Percentiles rank a stretch among this genome's conserved stretches.
Conservation (phyloP, 2,888 invertebrate genomes). For the Andrena camellia region DNA sequence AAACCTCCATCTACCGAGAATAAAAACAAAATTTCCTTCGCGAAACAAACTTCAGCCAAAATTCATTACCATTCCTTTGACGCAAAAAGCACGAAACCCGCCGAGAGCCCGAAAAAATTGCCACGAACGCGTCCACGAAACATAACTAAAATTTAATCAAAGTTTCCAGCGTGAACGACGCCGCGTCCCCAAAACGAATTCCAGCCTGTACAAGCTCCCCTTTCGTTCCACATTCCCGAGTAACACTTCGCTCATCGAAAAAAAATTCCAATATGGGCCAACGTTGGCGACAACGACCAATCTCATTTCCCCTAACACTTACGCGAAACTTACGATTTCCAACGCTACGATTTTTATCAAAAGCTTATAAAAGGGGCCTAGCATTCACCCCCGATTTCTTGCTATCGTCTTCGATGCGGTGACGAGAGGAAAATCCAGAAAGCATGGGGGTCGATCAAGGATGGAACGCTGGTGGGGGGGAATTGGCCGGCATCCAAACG, state of each 20-base stretch:
- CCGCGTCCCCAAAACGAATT: slow-evolving; percentile 33
- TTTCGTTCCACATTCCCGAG: slow-evolving; percentile 24
- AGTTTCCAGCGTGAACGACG: neutral
- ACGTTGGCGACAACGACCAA: slow-evolving; percentile 31
- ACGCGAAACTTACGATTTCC: slow-evolving; percentile 43
- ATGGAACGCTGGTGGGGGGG: neutral
- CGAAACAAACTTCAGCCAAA: neutral
- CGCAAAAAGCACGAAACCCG: neutral
- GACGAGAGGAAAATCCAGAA: neutral
- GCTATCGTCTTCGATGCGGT: slow-evolving; percentile 37
- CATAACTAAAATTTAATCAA: slow-evolving; percentile 50
- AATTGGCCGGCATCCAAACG: slow-evolving; percentile 75
- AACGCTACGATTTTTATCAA: slow-evolving; percentile 42
- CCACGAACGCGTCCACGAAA: slow-evolving; percentile 5
- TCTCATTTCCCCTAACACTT: slow-evolving; percentile 12
- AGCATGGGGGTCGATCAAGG: neutral
- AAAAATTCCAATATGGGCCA: slow-evolving; percentile 53
- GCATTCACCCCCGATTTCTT: slow-evolving; percentile 10
- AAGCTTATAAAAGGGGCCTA: slow-evolving; percentile 29
- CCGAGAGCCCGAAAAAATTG: neutral
- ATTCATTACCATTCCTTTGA: neutral
- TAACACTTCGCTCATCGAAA: slow-evolving; percentile 39
- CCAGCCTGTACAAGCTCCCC: slow-evolving; percentile 9
- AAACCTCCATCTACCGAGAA: too few relatives aligned
- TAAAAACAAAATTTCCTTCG: too few relatives aligned